A percentile compares a stretch with the other conserved stretches of the same genome.
These are phyloP conservation scores for Tretioscincus oriximinensis DNA, from an alignment of 2,113 vertebrate genomes.

Conservation along the genomic window DNA sequence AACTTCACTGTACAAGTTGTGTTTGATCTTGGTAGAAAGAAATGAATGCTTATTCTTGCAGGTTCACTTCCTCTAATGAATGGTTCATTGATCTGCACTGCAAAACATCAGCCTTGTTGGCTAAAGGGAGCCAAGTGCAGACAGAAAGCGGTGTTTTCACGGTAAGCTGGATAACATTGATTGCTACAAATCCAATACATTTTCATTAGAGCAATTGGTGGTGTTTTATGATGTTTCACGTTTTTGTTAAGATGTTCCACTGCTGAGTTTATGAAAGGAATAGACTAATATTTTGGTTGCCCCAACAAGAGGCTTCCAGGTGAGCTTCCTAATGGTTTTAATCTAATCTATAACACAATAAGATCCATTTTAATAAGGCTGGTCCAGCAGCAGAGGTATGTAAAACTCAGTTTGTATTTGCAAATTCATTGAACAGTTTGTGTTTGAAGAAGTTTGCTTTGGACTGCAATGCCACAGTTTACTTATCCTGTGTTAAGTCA, in stretches of 20 bases:
- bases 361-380: neutral
- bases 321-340: neutral
- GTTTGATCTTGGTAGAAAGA: constrained; percentile 52
- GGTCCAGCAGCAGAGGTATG: too few species aligned
- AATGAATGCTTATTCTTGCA: neutral
- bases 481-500: too few species aligned
- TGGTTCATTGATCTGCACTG: constrained; percentile 45
- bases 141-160: constrained; percentile 25
- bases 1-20: neutral
- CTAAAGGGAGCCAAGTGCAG: constrained; percentile 29
- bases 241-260: constrained; percentile 53
- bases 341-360: neutral
- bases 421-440: too few species aligned
- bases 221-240: constrained; percentile 21
- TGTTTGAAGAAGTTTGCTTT: too few species aligned
- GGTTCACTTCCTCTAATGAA: constrained; percentile 43
- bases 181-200: constrained; percentile 47
- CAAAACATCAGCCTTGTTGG: constrained; percentile 51
- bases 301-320: neutral
- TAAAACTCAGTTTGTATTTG: too few species aligned
- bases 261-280: constrained; percentile 56
- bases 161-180: constrained; percentile 34
- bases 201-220: constrained; percentile 53
- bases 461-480: too few species aligned
- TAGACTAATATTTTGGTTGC: constrained; percentile 45